Evolutionary conservation across 2,113 vertebrate genomes (phyloP).

Genomic region (Leuciscus idus): DNA sequence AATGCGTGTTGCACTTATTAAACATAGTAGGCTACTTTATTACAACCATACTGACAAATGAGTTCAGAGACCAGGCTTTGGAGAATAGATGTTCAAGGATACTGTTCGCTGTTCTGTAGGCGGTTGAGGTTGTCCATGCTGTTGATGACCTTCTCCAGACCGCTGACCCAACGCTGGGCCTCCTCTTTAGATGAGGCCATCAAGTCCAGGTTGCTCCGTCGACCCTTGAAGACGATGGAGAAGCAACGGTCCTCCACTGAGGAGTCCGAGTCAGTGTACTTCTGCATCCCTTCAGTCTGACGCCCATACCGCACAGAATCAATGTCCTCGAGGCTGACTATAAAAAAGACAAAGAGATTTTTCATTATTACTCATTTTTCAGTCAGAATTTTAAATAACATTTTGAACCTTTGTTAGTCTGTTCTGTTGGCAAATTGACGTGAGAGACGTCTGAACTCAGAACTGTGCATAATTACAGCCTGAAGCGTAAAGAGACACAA

Average conservation of each 20-base stretch:
- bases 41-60: neutral
- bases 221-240: slow-evolving; percentile 91
- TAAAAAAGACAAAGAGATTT: neutral
- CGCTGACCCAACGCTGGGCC: slow-evolving; percentile 81
- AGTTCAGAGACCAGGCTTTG: neutral
- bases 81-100: slow-evolving; percentile 78
- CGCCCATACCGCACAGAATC: slow-evolving; percentile 89
- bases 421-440: neutral
- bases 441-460: neutral
- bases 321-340: slow-evolving; percentile 92
- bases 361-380: neutral
- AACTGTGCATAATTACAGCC: neutral
- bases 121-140: slow-evolving; percentile 82
- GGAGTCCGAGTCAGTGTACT: slow-evolving; percentile 80
- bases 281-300: slow-evolving; percentile 88
- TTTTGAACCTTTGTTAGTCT: neutral
- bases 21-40: neutral
- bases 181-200: slow-evolving; percentile 75
- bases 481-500: neutral
- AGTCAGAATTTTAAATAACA: neutral
- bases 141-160: slow-evolving; percentile 84
- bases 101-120: slow-evolving; percentile 90
- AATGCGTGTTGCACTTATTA: neutral
- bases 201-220: slow-evolving; percentile 87
- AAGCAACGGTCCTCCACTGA: slow-evolving; percentile 84